Base-by-base conservation (phyloP, 2,797 vertebrate genomes). In the Sphenopsis melanotis region DNA sequence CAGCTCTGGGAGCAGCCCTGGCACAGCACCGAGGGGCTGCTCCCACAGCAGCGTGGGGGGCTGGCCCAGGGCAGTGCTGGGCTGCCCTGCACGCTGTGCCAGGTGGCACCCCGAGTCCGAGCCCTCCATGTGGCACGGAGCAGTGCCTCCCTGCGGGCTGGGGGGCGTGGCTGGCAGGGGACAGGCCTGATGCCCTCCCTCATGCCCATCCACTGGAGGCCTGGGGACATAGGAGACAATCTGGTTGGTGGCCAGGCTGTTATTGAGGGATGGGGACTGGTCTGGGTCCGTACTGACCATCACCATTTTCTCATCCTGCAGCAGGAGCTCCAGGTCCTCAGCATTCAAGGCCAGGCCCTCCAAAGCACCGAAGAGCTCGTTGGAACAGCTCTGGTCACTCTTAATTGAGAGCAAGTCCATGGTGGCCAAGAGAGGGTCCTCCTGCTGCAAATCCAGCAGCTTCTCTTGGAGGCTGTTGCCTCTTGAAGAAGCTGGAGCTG, bases 261-360 rank as follows among this genome's bases (percentile, higher is more conserved):
- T 90, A 0, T 97, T 98, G 60, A 98, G 92, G 4, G 97, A 95
- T 1, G 88, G 97, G 36, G 97, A 87, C 3, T 41, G 96, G 27
- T 97, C 97, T 0, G 95, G 95, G 89, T 98, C 98, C 34, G 5
- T 89, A 29, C 20, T 44, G n/a, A 94, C 81, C 94, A 82, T 83
- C 83, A 96, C 93, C 98, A 98, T 98, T 83, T 98, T 97, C 93
- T 98, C 98, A 36, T 98, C 98, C 37, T 98, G 93, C 57, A 98
- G 95, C 82, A 99, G 97, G 60, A 98, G 97, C 85, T 98, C 98
- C 68, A 98, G 93, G 87, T 98, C 98, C 87, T 98, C 98, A 0
- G 98, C 97, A 1, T 97, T 98, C 83, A 98, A 96, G 5, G 98
- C 98, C 50, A 98, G 94, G 7, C 97, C 97, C 87, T 98, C 98